phyloP scores from a whole-genome alignment of 2,888 invertebrate genomes.

The Ophraella communa region DNA sequence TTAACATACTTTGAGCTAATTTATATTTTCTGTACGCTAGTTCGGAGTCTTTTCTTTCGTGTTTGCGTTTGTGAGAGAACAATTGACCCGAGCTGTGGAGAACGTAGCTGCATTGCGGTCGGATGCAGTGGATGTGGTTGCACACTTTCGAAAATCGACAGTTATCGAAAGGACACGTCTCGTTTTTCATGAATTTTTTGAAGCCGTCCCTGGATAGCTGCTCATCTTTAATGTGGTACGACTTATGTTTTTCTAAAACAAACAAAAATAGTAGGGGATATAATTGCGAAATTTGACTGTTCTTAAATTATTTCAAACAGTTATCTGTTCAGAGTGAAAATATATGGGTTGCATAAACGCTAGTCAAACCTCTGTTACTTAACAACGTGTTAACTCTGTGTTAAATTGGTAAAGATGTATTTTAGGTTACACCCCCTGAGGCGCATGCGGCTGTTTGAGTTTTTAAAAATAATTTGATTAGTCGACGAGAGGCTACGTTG shows the following conservation, averaged over 20 bases:
- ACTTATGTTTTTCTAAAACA: constrained; percentile 93
- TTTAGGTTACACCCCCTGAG: no score
- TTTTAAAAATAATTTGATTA: no score
- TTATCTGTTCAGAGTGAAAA: not conserved
- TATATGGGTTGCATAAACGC: no score
- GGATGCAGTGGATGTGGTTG: constrained; percentile 98
- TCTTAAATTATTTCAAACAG: not conserved
- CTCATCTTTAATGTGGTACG: constrained; percentile 97
- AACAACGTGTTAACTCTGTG: no score
- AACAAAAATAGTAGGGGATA: constrained; percentile 23
- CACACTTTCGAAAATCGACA: constrained; percentile 94
- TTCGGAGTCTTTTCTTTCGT: constrained; percentile 93
- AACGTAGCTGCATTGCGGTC: constrained; percentile 94
- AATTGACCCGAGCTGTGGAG: constrained; percentile 96
- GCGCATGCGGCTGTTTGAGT: no score
- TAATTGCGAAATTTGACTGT: no score
- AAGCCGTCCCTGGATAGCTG: constrained; percentile 95
- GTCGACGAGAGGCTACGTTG: no score
- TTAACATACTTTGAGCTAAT: constrained; percentile 66
- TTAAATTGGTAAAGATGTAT: no score
- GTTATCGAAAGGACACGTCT: constrained; percentile 87
- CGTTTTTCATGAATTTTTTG: constrained; percentile 98
- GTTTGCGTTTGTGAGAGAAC: constrained; percentile 96
- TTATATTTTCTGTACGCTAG: constrained; percentile 82
- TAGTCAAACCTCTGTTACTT: no score